Percentiles rank a stretch among this genome's conserved stretches.
Evolutionary conservation across 2,888 invertebrate species (phyloP).

Genomic region (Eupithecia pulchellata): DNA sequence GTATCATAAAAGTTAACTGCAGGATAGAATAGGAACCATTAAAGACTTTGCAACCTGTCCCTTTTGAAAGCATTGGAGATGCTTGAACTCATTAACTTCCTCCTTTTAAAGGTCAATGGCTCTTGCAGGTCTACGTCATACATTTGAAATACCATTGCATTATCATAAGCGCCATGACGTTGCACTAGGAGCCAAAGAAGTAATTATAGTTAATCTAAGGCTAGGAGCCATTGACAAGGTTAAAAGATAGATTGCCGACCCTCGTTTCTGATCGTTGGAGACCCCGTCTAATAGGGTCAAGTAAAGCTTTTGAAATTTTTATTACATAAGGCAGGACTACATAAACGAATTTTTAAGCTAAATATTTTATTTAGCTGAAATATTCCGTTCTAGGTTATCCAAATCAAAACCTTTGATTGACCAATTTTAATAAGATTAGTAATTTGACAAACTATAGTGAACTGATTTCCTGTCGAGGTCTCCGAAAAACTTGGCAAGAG

Average conservation of each 20-base stretch:
- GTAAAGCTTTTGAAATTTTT: not conserved
- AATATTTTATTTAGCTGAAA: not conserved
- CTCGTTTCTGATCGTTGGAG: not conserved
- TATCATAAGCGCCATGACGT: not conserved
- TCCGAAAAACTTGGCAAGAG: not conserved
- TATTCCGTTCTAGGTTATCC: too few relatives aligned
- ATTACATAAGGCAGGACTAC: too few relatives aligned
- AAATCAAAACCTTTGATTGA: not conserved
- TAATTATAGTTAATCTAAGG: too few relatives aligned
- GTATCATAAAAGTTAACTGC: slow-evolving; percentile 32
- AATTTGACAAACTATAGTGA: not conserved
- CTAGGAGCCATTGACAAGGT: not conserved
- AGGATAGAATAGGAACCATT: slow-evolving; percentile 19
- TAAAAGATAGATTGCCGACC: not conserved
- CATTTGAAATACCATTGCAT: not conserved
- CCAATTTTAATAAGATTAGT: not conserved
- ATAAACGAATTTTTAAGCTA: not conserved
- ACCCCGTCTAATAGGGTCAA: not conserved
- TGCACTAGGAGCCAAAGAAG: not conserved
- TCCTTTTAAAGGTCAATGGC: slow-evolving; percentile 27
- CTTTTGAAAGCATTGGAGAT: slow-evolving; percentile 19
- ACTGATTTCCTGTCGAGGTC: not conserved
- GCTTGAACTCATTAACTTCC: slow-evolving; percentile 32
- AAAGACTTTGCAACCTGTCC: slow-evolving; percentile 26
- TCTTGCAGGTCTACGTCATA: slow-evolving; percentile 1